phyloP scores from a whole-genome alignment of 2,888 invertebrate genomes.

The Pycnomerus fuliginosus region DNA sequence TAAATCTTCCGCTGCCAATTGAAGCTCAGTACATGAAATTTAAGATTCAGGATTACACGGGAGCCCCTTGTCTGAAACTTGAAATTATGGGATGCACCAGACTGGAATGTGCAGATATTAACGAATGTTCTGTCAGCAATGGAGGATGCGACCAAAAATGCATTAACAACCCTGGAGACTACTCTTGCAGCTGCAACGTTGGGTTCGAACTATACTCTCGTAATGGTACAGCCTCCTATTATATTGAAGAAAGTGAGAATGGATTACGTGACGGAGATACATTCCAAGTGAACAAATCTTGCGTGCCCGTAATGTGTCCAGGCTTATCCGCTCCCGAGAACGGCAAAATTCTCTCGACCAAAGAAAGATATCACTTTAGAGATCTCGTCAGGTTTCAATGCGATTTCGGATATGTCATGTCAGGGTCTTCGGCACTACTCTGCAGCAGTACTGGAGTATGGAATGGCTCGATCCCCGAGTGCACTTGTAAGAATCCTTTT shows the following conservation, averaged over 20 bases:
- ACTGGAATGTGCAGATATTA: slow-evolving; percentile 84
- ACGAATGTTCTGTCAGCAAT: slow-evolving; percentile 82
- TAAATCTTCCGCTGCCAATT: slow-evolving; percentile 87
- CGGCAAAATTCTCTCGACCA: slow-evolving; percentile 79
- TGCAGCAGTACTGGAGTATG: slow-evolving; percentile 90
- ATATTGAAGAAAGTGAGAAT: slow-evolving; percentile 77
- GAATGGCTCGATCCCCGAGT: slow-evolving; percentile 92
- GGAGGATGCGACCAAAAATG: slow-evolving; percentile 95
- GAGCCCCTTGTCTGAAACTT: slow-evolving; percentile 84
- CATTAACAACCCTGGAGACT: slow-evolving; percentile 85
- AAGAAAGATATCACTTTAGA: slow-evolving; percentile 81
- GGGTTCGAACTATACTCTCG: slow-evolving; percentile 86
- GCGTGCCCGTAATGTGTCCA: slow-evolving; percentile 91
- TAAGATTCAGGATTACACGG: slow-evolving; percentile 82
- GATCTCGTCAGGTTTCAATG: slow-evolving; percentile 91
- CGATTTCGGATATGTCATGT: slow-evolving; percentile 91
- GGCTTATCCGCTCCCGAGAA: slow-evolving; percentile 75
- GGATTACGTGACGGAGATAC: slow-evolving; percentile 88
- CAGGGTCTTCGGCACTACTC: slow-evolving; percentile 79
- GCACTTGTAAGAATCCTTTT: slow-evolving; percentile 74
- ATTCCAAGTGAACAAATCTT: slow-evolving; percentile 87
- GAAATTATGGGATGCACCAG: slow-evolving; percentile 93
- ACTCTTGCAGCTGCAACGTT: slow-evolving; percentile 83
- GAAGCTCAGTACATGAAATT: slow-evolving; percentile 87
- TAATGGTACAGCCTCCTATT: slow-evolving; percentile 88